These are phyloP conservation scores for Sorex araneus DNA, from an alignment of 2,113 vertebrate species.

Conservation along the genomic window DNA sequence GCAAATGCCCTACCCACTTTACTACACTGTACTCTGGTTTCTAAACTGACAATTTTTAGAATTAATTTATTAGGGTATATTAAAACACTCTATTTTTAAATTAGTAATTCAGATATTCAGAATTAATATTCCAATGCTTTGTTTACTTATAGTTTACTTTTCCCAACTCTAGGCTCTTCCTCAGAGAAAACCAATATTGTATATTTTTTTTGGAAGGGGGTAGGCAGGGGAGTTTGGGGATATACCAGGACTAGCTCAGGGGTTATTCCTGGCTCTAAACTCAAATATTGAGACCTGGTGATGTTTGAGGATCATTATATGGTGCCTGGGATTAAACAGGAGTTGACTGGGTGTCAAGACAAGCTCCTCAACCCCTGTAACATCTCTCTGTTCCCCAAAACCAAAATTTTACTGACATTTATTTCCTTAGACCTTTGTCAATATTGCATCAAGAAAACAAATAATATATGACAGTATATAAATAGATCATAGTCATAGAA, in stretches of 20 bases:
- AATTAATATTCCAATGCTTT: background rate
- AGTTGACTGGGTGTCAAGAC: too few relatives aligned
- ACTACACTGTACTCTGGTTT: too few relatives aligned
- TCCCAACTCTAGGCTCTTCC: background rate
- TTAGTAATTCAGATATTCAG: background rate
- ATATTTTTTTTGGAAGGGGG: too few relatives aligned
- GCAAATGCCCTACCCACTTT: too few relatives aligned
- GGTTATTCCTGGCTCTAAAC: too few relatives aligned
- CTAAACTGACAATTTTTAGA: background rate
- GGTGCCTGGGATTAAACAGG: too few relatives aligned
- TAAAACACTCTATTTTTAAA: background rate
- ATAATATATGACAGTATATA: background rate
- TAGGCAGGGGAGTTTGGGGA: too few relatives aligned
- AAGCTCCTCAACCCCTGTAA: too few relatives aligned
- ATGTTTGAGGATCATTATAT: too few relatives aligned
- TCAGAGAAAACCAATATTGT: background rate
- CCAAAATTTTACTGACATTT: background rate
- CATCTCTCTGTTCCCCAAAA: too few relatives aligned
- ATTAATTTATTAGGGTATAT: background rate
- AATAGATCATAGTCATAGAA: background rate
- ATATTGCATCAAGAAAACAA: slow-evolving; percentile 14
- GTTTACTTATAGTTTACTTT: background rate
- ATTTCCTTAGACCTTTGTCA: background rate
- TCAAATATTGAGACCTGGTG: too few relatives aligned
- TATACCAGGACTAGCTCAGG: too few relatives aligned